Evolutionary conservation across 2,113 vertebrate species (phyloP).

Genomic region (Cyprinodon tularosa): DNA sequence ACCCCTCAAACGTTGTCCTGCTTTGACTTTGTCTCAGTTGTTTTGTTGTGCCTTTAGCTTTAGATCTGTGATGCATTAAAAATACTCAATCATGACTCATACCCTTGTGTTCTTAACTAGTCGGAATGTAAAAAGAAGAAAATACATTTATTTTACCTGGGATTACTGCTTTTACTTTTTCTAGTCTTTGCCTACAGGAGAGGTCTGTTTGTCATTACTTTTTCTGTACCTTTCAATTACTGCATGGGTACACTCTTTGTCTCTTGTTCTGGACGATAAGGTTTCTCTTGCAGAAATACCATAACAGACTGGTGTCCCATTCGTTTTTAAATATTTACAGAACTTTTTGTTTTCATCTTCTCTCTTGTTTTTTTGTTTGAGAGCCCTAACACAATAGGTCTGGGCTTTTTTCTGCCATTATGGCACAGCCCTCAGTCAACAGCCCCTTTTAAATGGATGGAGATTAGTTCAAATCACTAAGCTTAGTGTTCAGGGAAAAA

Average conservation of each 20-base stretch:
- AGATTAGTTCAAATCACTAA: slow-evolving; percentile 25
- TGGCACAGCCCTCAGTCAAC: slow-evolving; percentile 12
- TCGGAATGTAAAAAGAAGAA: not conserved
- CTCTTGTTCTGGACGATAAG: slow-evolving; percentile 7
- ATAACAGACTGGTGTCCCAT: slow-evolving; percentile 13
- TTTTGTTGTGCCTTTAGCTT: slow-evolving; percentile 14
- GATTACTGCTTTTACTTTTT: slow-evolving; percentile 4
- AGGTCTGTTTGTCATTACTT: not conserved
- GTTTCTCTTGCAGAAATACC: slow-evolving; percentile 19
- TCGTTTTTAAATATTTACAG: slow-evolving; percentile 52
- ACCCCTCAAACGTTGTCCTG: slow-evolving; percentile 27
- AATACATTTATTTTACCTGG: slow-evolving; percentile 6
- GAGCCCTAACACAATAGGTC: slow-evolving; percentile 29
- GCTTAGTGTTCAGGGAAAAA: slow-evolving; percentile 17
- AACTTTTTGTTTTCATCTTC: slow-evolving; percentile 22
- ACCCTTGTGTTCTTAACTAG: not conserved
- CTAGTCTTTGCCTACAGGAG: not conserved
- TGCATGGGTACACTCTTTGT: not conserved
- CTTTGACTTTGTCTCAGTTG: slow-evolving; percentile 26
- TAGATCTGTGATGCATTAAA: not conserved
- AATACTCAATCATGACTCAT: not conserved
- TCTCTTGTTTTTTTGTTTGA: slow-evolving; percentile 21
- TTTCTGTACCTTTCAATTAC: slow-evolving; percentile 23
- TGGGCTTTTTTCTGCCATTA: slow-evolving; percentile 25
- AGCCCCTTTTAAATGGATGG: slow-evolving; percentile 14